Evolutionary conservation across 2,888 invertebrate genomes (phyloP).

Genomic region (Drosophila nr. medialis): DNA sequence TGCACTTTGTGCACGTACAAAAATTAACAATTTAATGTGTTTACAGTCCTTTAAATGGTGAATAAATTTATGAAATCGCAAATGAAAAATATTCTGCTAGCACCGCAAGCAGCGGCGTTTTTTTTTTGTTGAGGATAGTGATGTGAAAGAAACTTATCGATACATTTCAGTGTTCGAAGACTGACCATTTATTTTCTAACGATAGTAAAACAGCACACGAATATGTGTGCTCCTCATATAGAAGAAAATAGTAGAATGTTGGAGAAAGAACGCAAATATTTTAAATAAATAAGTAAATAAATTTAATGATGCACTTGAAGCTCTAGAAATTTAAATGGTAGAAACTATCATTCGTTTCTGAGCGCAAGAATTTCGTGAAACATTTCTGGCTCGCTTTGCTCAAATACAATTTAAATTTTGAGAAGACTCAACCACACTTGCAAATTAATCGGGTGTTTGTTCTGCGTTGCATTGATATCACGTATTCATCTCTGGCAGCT

Average conservation of each 20-base stretch:
- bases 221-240: not conserved
- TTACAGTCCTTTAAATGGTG: not conserved
- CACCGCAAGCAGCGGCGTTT: slow-evolving; percentile 52
- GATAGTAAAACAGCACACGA: not conserved
- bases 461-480: not conserved
- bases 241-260: not conserved
- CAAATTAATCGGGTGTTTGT: not conserved
- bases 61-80: slow-evolving; percentile 30
- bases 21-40: not conserved
- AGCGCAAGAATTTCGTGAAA: not conserved
- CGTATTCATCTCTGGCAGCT: slow-evolving; percentile 14
- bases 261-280: not conserved
- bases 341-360: not conserved
- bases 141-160: slow-evolving; percentile 18
- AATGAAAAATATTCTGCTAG: slow-evolving; percentile 31
- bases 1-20: slow-evolving; percentile 38
- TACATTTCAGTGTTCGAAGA: not conserved
- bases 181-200: not conserved
- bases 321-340: not conserved
- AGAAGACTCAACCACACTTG: not conserved
- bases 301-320: not conserved
- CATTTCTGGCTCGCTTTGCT: too few relatives aligned
- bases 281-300: not conserved
- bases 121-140: slow-evolving; percentile 30
- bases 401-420: not conserved